Percentiles rank a stretch among this genome's conserved stretches.
These are phyloP conservation scores for Progne subis DNA, from an alignment of 2,113 vertebrate species.

Conservation along the genomic window DNA sequence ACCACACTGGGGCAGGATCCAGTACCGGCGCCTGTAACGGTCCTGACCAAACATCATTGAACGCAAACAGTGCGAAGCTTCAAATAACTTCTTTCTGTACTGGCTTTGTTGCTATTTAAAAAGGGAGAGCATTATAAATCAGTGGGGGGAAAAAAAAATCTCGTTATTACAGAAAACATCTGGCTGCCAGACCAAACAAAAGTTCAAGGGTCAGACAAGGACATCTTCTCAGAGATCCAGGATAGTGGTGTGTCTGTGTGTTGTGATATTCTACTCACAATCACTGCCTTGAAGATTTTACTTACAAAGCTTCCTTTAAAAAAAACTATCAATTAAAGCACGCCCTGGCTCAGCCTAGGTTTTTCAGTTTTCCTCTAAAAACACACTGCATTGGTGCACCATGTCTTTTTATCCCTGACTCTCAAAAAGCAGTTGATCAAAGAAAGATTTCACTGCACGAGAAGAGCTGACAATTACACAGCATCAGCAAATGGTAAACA, in stretches of 20 bases:
- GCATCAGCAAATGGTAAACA: not conserved
- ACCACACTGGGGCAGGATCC: constrained; percentile 92
- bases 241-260: not conserved
- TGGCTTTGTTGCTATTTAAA: constrained; percentile 89
- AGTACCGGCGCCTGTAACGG: constrained; percentile 90
- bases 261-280: not conserved
- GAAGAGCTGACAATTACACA: not conserved
- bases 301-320: not conserved
- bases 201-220: not conserved
- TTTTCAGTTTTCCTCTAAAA: not conserved
- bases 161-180: not conserved
- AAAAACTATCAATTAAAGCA: not conserved
- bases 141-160: rapidly evolving
- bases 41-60: constrained; percentile 95
- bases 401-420: not conserved
- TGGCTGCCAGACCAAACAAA: not conserved
- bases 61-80: constrained; percentile 87
- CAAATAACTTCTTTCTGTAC: constrained; percentile 90
- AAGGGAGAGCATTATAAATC: not conserved
- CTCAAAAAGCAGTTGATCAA: not conserved
- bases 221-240: not conserved
- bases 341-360: not conserved
- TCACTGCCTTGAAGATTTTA: not conserved
- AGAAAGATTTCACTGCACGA: not conserved
- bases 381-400: not conserved